These are phyloP conservation scores for Ruditapes philippinarum DNA, from an alignment of 1,140 invertebrate genomes.

Conservation along the genomic window DNA sequence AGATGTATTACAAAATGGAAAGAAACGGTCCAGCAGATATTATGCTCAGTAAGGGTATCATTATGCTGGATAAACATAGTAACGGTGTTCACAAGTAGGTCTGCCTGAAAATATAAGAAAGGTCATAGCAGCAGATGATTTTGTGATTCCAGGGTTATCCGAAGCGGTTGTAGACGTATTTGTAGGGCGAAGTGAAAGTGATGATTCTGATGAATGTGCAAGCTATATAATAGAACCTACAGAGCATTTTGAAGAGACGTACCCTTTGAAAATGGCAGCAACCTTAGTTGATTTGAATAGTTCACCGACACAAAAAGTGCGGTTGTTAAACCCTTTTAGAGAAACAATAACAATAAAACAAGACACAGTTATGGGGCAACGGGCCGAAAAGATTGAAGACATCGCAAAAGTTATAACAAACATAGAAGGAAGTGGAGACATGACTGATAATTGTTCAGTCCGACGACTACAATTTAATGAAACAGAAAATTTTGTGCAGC, in stretches of 20 bases:
- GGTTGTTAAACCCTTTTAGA: conserved; percentile 5
- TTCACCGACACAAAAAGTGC: background rate
- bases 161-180: background rate
- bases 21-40: background rate
- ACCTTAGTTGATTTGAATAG: background rate
- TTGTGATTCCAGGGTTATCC: background rate
- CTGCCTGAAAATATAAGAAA: background rate
- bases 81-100: background rate
- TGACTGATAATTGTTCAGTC: background rate
- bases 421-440: background rate
- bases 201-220: background rate
- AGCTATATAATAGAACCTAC: conserved; percentile 18
- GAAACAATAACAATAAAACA: background rate
- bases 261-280: background rate
- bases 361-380: background rate
- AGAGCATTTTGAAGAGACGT: conserved; percentile 1
- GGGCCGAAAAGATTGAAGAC: background rate
- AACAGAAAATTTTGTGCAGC: background rate
- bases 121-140: background rate
- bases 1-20: background rate
- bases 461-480: background rate
- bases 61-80: background rate
- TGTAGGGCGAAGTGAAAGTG: background rate
- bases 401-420: background rate
- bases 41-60: background rate